Base-by-base conservation (phyloP, 2,113 vertebrate genomes). In the Prietella phreatophila region DNA sequence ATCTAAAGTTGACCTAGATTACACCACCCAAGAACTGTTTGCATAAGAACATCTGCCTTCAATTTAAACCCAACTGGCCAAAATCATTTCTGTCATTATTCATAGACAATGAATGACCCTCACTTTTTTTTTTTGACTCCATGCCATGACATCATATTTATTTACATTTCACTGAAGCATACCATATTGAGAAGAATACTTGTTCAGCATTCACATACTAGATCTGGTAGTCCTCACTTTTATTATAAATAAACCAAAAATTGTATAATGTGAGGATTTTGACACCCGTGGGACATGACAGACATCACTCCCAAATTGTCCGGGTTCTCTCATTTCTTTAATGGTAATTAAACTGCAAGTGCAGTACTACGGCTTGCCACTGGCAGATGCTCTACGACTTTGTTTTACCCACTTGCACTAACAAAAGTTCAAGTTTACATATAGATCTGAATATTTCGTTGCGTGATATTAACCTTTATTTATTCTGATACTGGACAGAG, bases 61-160 rank as follows among this genome's bases (percentile, higher is more conserved):
- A 93, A 94, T 95, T 83, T 71, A 81, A 89, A 0, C 80, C 83
- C 91, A 93, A 90, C 90, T 92, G 90, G 88, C 88, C 87, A 92
- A 90, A 93, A 92, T 93, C 93, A 75, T 88, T 90, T 89, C 91
- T 91, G 88, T 94, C 93, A 93, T 93, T 94, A 93, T 92, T 94
- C 90, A 93, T 30, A 93, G 90, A 92, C 91, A 90, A 88, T 87
- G 47, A 90, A 91, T 92, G 86, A 60, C 89, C 89, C 47, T 30
- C 30, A 69, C 89, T 89, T 93, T 90, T 83, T 80, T 81, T 60
- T 90, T 92, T 93, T 86, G 58, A 90, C 92, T 91, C 88, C 86
- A 87, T 89, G 61, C 88, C 3, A 88, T 89, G 90, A 85, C 91
- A 87, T 94, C 93, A 93, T 89, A 86, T 93, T 91, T 92, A 91